phyloP scores from a whole-genome alignment of 2,888 invertebrate species.

The Incurvaria masculella region DNA sequence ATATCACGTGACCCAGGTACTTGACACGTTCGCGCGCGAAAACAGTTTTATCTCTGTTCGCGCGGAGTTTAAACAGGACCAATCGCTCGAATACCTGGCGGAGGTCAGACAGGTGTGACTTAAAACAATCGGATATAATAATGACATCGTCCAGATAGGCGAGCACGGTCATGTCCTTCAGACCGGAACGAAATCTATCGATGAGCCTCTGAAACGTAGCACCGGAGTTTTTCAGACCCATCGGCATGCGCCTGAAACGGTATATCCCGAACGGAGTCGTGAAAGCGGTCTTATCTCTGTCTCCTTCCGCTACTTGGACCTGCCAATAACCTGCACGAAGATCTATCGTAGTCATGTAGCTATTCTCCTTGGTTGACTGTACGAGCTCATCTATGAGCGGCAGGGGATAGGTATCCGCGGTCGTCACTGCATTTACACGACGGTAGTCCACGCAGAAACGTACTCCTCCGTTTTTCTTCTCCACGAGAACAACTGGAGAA shows the following conservation, averaged over 20 bases:
- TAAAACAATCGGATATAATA: background rate
- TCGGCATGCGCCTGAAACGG: conserved; percentile 20
- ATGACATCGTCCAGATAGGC: conserved; percentile 11
- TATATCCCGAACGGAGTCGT: conserved; percentile 20
- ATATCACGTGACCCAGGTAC: conserved; percentile 7
- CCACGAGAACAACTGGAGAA: conserved; percentile 22
- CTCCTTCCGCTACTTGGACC: conserved; percentile 15
- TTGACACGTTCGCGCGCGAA: conserved; percentile 15
- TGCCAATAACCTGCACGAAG: conserved; percentile 27
- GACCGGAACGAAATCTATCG: conserved; percentile 16
- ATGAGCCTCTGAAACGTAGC: conserved; percentile 20
- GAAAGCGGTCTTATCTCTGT: conserved; percentile 20
- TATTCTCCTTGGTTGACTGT: conserved; percentile 17
- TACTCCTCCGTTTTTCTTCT: conserved; percentile 19
- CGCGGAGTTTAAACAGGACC: conserved; percentile 8
- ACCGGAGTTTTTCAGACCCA: conserved; percentile 20
- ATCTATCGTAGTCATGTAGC: conserved; percentile 24
- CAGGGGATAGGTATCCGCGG: conserved; percentile 19
- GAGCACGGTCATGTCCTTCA: conserved; percentile 11
- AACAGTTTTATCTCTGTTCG: conserved; percentile 10
- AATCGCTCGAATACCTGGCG: conserved; percentile 8
- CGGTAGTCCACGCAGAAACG: conserved; percentile 23
- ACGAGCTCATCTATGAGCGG: conserved; percentile 26
- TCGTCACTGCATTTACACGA: conserved; percentile 15
- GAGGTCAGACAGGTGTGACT: conserved; percentile 8